Conservation (phyloP, 2,113 vertebrate genomes). For the Acrocephalus arundinaceus region DNA sequence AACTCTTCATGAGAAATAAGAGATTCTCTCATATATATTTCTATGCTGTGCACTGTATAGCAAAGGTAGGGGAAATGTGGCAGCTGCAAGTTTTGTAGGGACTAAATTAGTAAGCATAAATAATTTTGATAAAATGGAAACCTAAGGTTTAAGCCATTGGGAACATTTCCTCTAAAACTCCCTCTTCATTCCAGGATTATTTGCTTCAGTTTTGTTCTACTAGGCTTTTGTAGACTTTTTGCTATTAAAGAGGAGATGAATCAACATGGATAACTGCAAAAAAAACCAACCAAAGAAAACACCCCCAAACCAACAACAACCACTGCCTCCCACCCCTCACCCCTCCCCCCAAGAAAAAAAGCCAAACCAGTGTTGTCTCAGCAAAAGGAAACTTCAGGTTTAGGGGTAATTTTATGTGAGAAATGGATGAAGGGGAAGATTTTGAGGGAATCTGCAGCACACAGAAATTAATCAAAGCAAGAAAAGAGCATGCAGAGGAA, state of each 20-base stretch:
- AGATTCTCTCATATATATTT: background rate
- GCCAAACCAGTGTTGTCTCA: background rate
- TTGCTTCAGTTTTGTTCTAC: background rate
- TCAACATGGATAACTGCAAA: background rate
- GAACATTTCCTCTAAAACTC: background rate
- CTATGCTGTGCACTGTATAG: background rate
- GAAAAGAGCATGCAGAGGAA: background rate
- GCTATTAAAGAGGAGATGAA: background rate
- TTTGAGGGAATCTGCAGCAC: background rate
- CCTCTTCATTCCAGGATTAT: background rate
- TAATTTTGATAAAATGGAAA: background rate
- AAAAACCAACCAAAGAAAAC: background rate
- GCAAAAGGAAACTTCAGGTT: background rate
- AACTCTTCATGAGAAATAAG: background rate
- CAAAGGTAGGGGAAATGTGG: background rate
- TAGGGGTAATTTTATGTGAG: background rate
- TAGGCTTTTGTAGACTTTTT: background rate
- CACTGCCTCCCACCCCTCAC: accelerated
- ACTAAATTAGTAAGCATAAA: background rate
- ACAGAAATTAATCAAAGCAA: background rate
- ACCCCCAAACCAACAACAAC: background rate
- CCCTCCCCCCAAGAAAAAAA: too few species aligned
- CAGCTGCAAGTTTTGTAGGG: background rate
- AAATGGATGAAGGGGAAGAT: background rate
- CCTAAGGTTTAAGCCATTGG: background rate